Evolutionary conservation across 2,888 invertebrate species (phyloP).

Genomic region (Rhodophaea formosa): DNA sequence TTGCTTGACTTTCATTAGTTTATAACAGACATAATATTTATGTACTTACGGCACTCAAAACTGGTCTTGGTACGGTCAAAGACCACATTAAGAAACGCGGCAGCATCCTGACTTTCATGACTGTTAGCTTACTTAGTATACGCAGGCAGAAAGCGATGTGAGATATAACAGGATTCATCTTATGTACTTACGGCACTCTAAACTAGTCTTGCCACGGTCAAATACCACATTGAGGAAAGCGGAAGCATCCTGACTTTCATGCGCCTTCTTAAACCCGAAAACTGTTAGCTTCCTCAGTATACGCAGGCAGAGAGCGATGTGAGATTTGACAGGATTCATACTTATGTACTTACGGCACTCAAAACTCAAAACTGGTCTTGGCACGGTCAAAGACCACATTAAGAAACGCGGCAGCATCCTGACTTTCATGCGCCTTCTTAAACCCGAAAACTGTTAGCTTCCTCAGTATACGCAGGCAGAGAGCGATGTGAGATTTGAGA

Average conservation of each 20-base stretch:
- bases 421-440: slow-evolving; percentile 87
- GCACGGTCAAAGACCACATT: slow-evolving; percentile 89
- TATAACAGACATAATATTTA: too few species aligned
- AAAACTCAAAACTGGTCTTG: too few species aligned
- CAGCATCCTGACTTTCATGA: slow-evolving; percentile 88
- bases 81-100: slow-evolving; percentile 88
- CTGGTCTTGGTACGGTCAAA: slow-evolving; percentile 89
- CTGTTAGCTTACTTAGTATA: slow-evolving; percentile 90
- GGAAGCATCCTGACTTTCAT: slow-evolving; percentile 87
- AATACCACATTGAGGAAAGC: slow-evolving; percentile 90
- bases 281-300: slow-evolving; percentile 91
- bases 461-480: too few species aligned
- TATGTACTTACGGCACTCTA: slow-evolving; percentile 93
- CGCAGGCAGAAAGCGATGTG: too few species aligned
- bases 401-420: slow-evolving; percentile 88
- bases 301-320: slow-evolving; percentile 89
- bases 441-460: too few species aligned
- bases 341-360: slow-evolving; percentile 92
- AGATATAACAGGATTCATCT: too few species aligned
- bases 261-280: slow-evolving; percentile 90
- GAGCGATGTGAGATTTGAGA: too few species aligned
- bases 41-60: slow-evolving; percentile 91
- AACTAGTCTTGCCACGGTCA: slow-evolving; percentile 87
- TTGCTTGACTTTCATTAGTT: too few species aligned
- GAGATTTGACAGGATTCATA: too few species aligned